Conservation (phyloP, 2,888 invertebrate species). For the Muscina levida region DNA sequence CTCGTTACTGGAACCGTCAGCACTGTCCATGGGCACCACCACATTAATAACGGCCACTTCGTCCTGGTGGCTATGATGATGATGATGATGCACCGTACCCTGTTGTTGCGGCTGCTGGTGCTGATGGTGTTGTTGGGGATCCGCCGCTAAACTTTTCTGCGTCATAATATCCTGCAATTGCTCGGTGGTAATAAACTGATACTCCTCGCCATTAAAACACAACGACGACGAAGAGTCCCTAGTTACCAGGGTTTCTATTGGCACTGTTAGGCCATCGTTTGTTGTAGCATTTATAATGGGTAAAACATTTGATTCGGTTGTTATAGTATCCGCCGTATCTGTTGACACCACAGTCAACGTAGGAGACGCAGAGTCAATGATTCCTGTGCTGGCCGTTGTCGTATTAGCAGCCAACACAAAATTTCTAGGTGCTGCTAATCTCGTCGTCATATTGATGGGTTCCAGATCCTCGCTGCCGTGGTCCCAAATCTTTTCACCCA, state of each 20-base stretch:
- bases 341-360: slow-evolving; percentile 64
- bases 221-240: slow-evolving; percentile 55
- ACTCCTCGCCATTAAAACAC: slow-evolving; percentile 57
- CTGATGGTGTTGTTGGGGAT: slow-evolving; percentile 56
- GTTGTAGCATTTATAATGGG: slow-evolving; percentile 64
- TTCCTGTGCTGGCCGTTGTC: slow-evolving; percentile 41
- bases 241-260: slow-evolving; percentile 58
- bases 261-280: slow-evolving; percentile 53
- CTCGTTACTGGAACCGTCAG: slow-evolving; percentile 53
- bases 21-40: slow-evolving; percentile 61
- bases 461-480: slow-evolving; percentile 1
- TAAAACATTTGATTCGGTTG: slow-evolving; percentile 65
- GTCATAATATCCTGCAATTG: slow-evolving; percentile 63
- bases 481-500: no score
- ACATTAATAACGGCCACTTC: slow-evolving; percentile 62
- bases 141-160: slow-evolving; percentile 53
- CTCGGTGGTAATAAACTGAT: slow-evolving; percentile 61
- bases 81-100: slow-evolving; percentile 22
- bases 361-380: slow-evolving; percentile 58
- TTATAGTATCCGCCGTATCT: slow-evolving; percentile 60
- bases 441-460: slow-evolving; percentile 57
- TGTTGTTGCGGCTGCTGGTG: slow-evolving; percentile 58
- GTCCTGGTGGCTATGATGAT: slow-evolving; percentile 62
- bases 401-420: slow-evolving; percentile 48
- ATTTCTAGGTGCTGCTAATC: slow-evolving; percentile 62